Conservation (phyloP, 1,140 invertebrate genomes). For the Andricus grossulariae region DNA sequence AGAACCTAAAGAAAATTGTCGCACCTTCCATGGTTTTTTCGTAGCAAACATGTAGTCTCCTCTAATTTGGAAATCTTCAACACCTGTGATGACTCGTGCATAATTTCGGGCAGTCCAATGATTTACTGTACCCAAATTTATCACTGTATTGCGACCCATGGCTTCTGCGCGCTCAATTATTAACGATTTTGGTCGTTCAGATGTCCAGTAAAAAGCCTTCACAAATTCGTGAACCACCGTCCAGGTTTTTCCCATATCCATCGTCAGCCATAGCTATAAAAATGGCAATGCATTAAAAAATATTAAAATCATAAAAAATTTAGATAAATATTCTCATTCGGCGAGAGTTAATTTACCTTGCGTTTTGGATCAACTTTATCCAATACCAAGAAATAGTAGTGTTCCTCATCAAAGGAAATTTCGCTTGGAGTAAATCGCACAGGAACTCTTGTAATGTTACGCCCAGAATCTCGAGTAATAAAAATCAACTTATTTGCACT, state of each 20-base stretch:
- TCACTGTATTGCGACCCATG: conserved; percentile 78
- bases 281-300: background rate
- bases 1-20: background rate
- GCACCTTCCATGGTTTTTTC: conserved; percentile 36
- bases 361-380: conserved; percentile 83
- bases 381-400: conserved; percentile 77
- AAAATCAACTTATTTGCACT: conserved; percentile 86
- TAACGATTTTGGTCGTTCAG: conserved; percentile 74
- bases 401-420: conserved; percentile 81
- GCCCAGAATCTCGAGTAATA: conserved; percentile 85
- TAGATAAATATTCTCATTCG: background rate
- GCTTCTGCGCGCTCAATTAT: conserved; percentile 85
- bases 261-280: conserved; percentile 84
- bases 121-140: conserved; percentile 76
- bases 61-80: conserved; percentile 88
- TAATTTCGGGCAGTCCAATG: conserved; percentile 59
- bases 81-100: conserved; percentile 79
- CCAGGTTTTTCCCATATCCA: conserved; percentile 85
- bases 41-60: conserved; percentile 92
- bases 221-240: conserved; percentile 82
- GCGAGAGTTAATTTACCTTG: conserved; percentile 77
- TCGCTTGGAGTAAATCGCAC: conserved; percentile 86
- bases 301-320: conserved; percentile 22
- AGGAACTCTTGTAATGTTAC: conserved; percentile 78
- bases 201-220: conserved; percentile 85